These are phyloP conservation scores for Rana temporaria DNA, from an alignment of 2,113 vertebrate species.

Conservation along the genomic window DNA sequence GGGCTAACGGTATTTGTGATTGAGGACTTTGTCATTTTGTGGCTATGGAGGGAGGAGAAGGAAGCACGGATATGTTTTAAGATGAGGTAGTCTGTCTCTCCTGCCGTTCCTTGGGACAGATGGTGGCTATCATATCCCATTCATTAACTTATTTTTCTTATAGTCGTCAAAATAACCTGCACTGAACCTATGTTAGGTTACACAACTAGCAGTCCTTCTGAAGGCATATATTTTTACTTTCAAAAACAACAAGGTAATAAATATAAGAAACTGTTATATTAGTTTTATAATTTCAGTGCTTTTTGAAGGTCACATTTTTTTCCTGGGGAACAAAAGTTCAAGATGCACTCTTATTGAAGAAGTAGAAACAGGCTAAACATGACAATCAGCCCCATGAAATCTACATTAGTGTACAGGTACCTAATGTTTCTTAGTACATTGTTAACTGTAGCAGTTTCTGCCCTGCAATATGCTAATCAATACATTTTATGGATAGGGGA, in stretches of 20 bases:
- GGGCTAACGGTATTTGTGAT: slow-evolving; percentile 53
- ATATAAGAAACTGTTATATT: neutral
- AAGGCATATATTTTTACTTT: neutral
- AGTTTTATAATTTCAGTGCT: neutral
- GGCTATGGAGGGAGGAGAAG: slow-evolving; percentile 46
- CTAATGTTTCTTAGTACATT: no score
- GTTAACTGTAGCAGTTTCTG: no score
- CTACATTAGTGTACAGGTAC: no score
- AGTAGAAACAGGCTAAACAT: no score
- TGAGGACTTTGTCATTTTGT: slow-evolving; percentile 52
- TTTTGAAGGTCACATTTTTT: neutral
- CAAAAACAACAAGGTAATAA: neutral
- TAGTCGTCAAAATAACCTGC: slow-evolving; percentile 31
- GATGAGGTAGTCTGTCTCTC: slow-evolving; percentile 52
- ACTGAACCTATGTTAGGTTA: neutral
- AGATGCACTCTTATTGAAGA: no score
- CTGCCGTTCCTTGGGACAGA: slow-evolving; percentile 48
- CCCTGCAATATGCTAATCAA: no score
- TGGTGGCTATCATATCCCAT: slow-evolving; percentile 53
- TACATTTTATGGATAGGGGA: no score
- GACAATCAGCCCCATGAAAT: no score
- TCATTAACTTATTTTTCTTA: slow-evolving; percentile 52
- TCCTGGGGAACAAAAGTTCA: neutral
- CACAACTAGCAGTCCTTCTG: slow-evolving; percentile 1
- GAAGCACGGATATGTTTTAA: slow-evolving; percentile 44